Percentiles rank a stretch among this genome's conserved stretches.
Evolutionary conservation across 2,888 invertebrate species (phyloP).

Genomic region (Quadroppia sp.): DNA sequence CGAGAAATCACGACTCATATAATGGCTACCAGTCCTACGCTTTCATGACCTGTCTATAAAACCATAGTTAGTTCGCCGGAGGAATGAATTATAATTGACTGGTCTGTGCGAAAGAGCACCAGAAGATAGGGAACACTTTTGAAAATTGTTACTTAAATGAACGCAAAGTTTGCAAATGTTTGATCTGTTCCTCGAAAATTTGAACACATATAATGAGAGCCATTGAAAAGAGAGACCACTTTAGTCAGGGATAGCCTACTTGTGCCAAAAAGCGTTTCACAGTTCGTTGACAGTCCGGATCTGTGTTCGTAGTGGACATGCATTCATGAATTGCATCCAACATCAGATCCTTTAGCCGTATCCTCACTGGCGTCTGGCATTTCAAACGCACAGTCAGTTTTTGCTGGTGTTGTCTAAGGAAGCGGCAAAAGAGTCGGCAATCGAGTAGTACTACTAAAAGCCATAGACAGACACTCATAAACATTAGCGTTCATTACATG

Average conservation of each 20-base stretch:
- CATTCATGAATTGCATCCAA: conserved; percentile 14
- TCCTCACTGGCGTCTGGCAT: conserved; percentile 16
- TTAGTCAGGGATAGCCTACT: neutral
- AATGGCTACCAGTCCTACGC: conserved; percentile 33
- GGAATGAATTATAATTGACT: conserved; percentile 25
- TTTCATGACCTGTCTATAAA: conserved; percentile 28
- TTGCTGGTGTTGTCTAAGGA: conserved; percentile 17
- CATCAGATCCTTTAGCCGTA: conserved; percentile 6
- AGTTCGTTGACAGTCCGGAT: conserved; percentile 33
- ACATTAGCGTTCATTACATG: neutral
- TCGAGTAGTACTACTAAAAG: neutral
- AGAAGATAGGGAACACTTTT: neutral
- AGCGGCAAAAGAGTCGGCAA: conserved; percentile 23
- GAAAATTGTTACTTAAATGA: neutral
- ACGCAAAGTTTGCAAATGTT: conserved; percentile 20
- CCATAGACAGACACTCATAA: neutral
- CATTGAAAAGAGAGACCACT: conserved; percentile 21
- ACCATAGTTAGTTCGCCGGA: conserved; percentile 20
- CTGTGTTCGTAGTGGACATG: conserved; percentile 21
- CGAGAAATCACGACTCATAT: conserved; percentile 24
- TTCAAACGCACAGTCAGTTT: neutral
- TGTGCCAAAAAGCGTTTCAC: conserved; percentile 29
- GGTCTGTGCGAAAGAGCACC: neutral
- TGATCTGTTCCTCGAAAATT: conserved; percentile 3
- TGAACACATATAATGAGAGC: neutral